A percentile compares a stretch with the other conserved stretches of the same genome.
Evolutionary conservation across 2,888 invertebrate genomes (phyloP).

Genomic region (Galeopsomyia nigrocyanea): DNA sequence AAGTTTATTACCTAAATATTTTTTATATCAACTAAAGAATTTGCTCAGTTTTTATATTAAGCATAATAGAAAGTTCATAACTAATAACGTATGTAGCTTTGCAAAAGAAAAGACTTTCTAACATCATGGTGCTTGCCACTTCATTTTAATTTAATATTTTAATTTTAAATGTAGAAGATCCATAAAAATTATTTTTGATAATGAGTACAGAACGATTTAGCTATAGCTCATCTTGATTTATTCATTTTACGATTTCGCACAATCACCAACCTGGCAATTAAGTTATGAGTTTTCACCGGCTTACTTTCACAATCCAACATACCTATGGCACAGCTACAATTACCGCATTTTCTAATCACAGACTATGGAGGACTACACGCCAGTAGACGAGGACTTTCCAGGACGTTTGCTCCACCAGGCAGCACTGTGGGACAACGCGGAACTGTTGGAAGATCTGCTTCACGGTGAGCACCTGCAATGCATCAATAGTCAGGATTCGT

Average conservation of each 20-base stretch:
- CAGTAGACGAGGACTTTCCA: conserved; percentile 85
- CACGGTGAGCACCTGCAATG: conserved; percentile 76
- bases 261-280: no score
- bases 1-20: no score
- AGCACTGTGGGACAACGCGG: conserved; percentile 90
- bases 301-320: background rate
- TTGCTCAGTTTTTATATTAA: no score
- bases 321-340: background rate
- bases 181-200: no score
- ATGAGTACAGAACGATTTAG: no score
- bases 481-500: conserved; percentile 80
- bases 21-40: no score
- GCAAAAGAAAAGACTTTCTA: background rate
- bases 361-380: conserved; percentile 78
- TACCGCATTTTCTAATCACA: background rate
- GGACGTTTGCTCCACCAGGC: conserved; percentile 86
- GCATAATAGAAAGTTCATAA: no score
- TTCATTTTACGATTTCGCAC: no score
- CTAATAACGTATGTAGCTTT: no score
- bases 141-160: background rate
- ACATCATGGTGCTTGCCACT: no score
- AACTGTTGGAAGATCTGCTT: conserved; percentile 85
- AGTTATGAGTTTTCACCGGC: background rate
- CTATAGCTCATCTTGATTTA: no score
- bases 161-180: no score